Evolutionary conservation across 2,113 vertebrate species (phyloP).

Genomic region (Procavia capensis): DNA sequence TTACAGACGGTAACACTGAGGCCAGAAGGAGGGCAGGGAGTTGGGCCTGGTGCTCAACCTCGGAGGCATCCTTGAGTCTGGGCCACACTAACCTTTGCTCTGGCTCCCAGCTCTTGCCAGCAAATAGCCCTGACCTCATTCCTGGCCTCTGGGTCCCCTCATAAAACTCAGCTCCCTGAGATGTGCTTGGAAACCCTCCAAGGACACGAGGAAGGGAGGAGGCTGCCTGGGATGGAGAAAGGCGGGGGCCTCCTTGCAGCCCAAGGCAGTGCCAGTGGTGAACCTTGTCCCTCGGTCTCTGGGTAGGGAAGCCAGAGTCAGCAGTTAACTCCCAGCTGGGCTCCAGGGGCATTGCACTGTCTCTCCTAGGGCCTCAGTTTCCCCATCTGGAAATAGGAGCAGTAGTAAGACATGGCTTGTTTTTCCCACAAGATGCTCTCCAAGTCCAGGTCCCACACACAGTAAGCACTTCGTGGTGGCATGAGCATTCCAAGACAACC

Average conservation of each 20-base stretch:
- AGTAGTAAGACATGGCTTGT: not conserved
- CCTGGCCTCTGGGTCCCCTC: not conserved
- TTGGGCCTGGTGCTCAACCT: not conserved
- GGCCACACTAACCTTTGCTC: constrained; percentile 7
- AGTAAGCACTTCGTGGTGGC: no score
- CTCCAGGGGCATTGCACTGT: not conserved
- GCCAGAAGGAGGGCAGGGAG: not conserved
- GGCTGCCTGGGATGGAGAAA: not conserved
- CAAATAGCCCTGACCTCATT: not conserved
- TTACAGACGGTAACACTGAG: not conserved
- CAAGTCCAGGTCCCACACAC: rapidly evolving
- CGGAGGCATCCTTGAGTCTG: not conserved
- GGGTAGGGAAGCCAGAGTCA: not conserved
- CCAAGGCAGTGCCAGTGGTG: not conserved
- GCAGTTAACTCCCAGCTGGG: not conserved
- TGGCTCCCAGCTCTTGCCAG: not conserved
- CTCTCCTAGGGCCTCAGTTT: not conserved
- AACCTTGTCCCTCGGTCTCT: constrained; percentile 48
- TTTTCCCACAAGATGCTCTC: not conserved
- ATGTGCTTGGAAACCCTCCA: not conserved
- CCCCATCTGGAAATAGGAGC: not conserved
- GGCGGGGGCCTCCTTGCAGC: not conserved
- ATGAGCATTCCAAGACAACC: not conserved
- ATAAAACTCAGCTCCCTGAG: constrained; percentile 7
- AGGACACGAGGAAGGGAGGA: not conserved